phyloP scores from a whole-genome alignment of 2,888 invertebrate species.

The Cataglyphis livida region DNA sequence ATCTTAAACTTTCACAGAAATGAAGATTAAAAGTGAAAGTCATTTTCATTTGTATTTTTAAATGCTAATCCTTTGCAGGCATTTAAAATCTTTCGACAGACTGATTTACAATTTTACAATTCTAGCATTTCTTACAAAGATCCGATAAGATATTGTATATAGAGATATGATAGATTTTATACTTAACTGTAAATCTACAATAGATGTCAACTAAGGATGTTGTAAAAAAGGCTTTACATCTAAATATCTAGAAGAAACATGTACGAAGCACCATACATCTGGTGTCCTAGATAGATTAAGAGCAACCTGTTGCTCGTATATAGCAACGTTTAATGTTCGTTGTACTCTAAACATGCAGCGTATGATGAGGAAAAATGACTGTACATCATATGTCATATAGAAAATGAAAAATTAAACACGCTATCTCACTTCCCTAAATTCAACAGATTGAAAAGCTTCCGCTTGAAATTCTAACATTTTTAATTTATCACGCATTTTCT shows the following conservation, averaged over 20 bases:
- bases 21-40: background rate
- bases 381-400: background rate
- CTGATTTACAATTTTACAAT: background rate
- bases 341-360: background rate
- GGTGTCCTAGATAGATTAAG: constrained; percentile 49
- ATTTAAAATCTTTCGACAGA: background rate
- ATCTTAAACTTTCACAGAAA: background rate
- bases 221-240: background rate
- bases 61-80: background rate
- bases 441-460: too few species aligned
- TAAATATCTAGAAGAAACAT: background rate
- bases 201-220: background rate
- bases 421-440: background rate
- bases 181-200: background rate
- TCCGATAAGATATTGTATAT: background rate
- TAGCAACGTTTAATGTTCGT: constrained; percentile 17
- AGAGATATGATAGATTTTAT: background rate
- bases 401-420: background rate
- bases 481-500: too few species aligned
- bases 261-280: constrained; percentile 30
- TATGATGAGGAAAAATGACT: background rate
- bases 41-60: background rate
- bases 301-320: constrained; percentile 53
- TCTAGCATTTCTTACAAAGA: background rate
- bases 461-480: background rate